phyloP scores from a whole-genome alignment of 2,797 vertebrate genomes.

The Ctenochaetus hawaiiensis region DNA sequence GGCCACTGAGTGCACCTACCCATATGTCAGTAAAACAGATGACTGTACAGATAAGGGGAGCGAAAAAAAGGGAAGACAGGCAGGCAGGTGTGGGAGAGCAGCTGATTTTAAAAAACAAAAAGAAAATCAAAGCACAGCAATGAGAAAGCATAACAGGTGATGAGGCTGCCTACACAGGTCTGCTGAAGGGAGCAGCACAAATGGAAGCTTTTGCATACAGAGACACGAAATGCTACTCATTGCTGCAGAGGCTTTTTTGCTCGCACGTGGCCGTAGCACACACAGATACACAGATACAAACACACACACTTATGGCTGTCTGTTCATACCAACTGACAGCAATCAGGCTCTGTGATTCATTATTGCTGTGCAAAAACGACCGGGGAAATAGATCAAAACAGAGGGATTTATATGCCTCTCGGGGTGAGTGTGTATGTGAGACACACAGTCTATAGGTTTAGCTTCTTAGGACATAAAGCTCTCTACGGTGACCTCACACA shows the following conservation, averaged over 20 bases:
- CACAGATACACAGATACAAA: no score
- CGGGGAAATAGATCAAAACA: slow-evolving; percentile 20
- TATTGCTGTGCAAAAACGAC: slow-evolving; percentile 8
- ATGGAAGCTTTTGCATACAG: slow-evolving; percentile 37
- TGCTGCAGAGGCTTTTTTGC: slow-evolving; percentile 21
- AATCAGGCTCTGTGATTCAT: slow-evolving; percentile 54
- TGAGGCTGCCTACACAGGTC: slow-evolving; percentile 56
- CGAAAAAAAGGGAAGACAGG: slow-evolving; percentile 25
- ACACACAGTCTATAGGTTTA: slow-evolving; percentile 31
- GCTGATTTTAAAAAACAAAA: slow-evolving; percentile 39
- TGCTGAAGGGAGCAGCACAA: slow-evolving; percentile 25
- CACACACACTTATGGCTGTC: slow-evolving; percentile 24
- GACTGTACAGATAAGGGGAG: slow-evolving; percentile 18
- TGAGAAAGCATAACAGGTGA: slow-evolving; percentile 6
- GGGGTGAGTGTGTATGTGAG: slow-evolving; percentile 12
- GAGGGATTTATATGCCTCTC: slow-evolving; percentile 53
- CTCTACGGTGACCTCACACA: slow-evolving; percentile 23
- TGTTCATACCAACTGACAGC: slow-evolving; percentile 49
- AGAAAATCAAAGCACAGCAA: slow-evolving; percentile 30
- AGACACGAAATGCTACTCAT: slow-evolving; percentile 30
- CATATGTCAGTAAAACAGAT: slow-evolving; percentile 47
- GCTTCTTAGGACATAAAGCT: slow-evolving; percentile 42
- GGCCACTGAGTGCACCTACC: not conserved
- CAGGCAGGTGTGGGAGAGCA: slow-evolving; percentile 21
- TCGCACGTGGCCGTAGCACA: no score